These are phyloP conservation scores for Echinops telfairi DNA, from an alignment of 2,113 vertebrate genomes.

Conservation along the genomic window DNA sequence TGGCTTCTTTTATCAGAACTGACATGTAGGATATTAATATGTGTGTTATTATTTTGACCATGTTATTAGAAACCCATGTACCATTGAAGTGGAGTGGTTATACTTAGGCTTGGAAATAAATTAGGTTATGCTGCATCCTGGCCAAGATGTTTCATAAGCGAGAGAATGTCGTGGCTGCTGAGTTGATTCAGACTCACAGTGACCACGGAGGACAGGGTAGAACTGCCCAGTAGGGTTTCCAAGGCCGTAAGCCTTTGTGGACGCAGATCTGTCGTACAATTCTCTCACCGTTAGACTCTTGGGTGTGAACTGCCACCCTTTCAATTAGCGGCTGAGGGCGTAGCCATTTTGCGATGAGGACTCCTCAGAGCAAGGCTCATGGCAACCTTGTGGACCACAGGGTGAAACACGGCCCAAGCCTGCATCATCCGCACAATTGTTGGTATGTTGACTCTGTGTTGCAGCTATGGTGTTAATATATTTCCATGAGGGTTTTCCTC, in stretches of 20 bases:
- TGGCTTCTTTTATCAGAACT: constrained; percentile 61
- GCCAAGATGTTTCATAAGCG: constrained; percentile 4
- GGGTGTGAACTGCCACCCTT: not conserved
- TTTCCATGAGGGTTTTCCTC: too few relatives aligned
- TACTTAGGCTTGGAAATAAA: constrained; percentile 6
- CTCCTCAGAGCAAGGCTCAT: not conserved
- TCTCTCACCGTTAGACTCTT: not conserved
- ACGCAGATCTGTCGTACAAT: too few relatives aligned
- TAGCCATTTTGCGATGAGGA: not conserved
- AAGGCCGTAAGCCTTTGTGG: not conserved
- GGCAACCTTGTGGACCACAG: too few relatives aligned
- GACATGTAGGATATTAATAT: constrained; percentile 52
- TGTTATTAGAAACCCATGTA: constrained; percentile 49
- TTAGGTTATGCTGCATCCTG: not conserved
- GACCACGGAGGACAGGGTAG: not conserved
- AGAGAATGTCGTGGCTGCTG: not conserved
- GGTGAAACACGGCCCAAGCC: too few relatives aligned
- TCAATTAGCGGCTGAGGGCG: not conserved
- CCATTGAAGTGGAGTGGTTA: constrained; percentile 29
- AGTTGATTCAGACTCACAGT: not conserved
- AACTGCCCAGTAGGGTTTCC: not conserved
- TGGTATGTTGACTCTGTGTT: too few relatives aligned
- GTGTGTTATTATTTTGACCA: constrained; percentile 31
- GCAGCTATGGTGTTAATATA: too few relatives aligned
- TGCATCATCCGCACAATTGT: too few relatives aligned